Base-by-base conservation (phyloP, 2,888 invertebrate genomes). In the Drosophila melanosoma region DNA sequence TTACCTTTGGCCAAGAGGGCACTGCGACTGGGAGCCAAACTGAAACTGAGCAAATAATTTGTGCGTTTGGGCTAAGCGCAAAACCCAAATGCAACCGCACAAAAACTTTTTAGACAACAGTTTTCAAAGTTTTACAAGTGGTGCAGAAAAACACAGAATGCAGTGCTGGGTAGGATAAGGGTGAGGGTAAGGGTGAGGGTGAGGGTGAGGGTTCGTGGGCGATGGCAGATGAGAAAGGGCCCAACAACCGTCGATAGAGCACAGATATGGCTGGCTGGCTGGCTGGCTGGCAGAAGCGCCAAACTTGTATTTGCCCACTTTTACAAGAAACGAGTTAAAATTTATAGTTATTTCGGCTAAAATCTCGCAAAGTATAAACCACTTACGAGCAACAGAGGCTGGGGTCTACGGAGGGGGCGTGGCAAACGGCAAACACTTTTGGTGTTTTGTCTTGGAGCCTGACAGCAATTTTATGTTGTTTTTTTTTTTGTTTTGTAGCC, bases 321-420 rank as follows among this genome's bases (percentile, higher is more conserved):
- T 84, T 78, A 85, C 76, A 73, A 69, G 71, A 76, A 89, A 80
- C 69, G 88, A 85, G 90, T 85, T 89, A 81, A 87, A 86, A 86
- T 86, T 86, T 86, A 86, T 86, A 87, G 90, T 85, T 87, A 85
- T 86, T 89, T 89, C 85, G 86, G 59, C 75, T 73, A 86, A 86
- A 89, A 86, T 89, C 90, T 87, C 74, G 86, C 83, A 71, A 81
- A 76, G 88, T 85, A 82, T 87, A 86, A 86, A 77, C 86, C 86
- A 86, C 90, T 86, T 86, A 86, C 76, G 67, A 58, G 60, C 32
- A 15, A 20, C 57, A 10, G 17, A 11, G 57, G 42, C 51, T 29
- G 36, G 35, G 42, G 35, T 29, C 5, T 26, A 36, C 6, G 40
- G 29, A 20, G 45, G 15, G 10, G 80, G 60, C 56, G 68, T 57